A percentile compares a stretch with the other conserved stretches of the same genome.
These are phyloP conservation scores for Synanthedon vespiformis DNA, from an alignment of 2,888 invertebrate species.

Conservation along the genomic window DNA sequence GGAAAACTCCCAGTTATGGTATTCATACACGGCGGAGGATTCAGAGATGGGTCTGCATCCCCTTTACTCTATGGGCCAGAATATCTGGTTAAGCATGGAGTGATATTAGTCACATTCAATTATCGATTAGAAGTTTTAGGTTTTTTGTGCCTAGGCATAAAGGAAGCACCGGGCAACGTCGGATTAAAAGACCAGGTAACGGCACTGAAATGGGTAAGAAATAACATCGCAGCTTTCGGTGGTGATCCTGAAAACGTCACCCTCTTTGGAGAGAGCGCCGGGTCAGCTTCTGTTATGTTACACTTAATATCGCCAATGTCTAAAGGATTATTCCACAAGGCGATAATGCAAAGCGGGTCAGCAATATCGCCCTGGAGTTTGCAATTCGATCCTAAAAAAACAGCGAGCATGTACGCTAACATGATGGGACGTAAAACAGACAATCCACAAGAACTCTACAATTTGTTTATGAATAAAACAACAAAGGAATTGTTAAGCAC, in stretches of 20 bases:
- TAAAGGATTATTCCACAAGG: slow-evolving; percentile 45
- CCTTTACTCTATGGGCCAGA: slow-evolving; percentile 50
- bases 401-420: slow-evolving; percentile 33
- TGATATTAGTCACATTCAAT: slow-evolving; percentile 51
- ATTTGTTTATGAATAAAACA: slow-evolving; percentile 28
- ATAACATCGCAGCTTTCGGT: slow-evolving; percentile 44
- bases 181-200: slow-evolving; percentile 57
- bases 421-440: slow-evolving; percentile 32
- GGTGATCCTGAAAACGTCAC: slow-evolving; percentile 53
- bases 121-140: slow-evolving; percentile 55
- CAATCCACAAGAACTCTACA: slow-evolving; percentile 35
- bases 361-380: slow-evolving; percentile 51
- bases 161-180: slow-evolving; percentile 53
- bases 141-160: slow-evolving; percentile 47
- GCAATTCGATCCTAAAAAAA: slow-evolving; percentile 44
- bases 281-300: slow-evolving; percentile 45
- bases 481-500: slow-evolving; percentile 28
- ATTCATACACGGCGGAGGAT: slow-evolving; percentile 59
- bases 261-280: slow-evolving; percentile 60
- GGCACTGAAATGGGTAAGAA: slow-evolving; percentile 47
- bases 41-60: slow-evolving; percentile 47
- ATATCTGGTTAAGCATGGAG: slow-evolving; percentile 36
- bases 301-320: slow-evolving; percentile 52
- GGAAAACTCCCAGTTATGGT: slow-evolving; percentile 45
- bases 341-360: slow-evolving; percentile 54